phyloP scores from a whole-genome alignment of 2,888 invertebrate species.

The Sinotaia quadrata region DNA sequence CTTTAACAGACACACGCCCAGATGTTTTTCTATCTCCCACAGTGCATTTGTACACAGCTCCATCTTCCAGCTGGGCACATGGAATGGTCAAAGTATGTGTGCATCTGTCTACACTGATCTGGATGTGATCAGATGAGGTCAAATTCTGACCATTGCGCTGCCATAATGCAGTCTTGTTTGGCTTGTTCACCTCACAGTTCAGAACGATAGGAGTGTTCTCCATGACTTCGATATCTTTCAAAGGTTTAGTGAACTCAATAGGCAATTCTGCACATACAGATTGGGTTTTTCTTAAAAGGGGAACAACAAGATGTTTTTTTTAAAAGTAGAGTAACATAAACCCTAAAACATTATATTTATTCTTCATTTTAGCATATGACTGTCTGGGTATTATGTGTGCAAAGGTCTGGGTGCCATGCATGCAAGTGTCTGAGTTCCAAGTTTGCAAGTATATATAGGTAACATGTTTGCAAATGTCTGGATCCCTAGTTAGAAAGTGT shows the following conservation, averaged over 20 bases:
- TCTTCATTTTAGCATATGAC: too few species aligned
- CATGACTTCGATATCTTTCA: constrained; percentile 51
- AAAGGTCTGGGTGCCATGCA: too few species aligned
- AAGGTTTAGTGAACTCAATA: constrained; percentile 52
- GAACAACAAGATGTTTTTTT: too few species aligned
- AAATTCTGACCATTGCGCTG: constrained; percentile 58
- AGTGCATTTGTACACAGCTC: constrained; percentile 59
- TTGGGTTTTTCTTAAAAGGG: neutral
- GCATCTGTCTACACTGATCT: constrained; percentile 46
- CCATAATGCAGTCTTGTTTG: constrained; percentile 57
- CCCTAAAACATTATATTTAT: too few species aligned
- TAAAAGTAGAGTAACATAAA: too few species aligned
- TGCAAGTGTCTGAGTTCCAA: too few species aligned
- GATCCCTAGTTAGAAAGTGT: too few species aligned
- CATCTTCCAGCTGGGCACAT: constrained; percentile 58
- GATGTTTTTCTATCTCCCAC: constrained; percentile 54
- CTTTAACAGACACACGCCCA: constrained; percentile 62
- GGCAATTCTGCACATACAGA: constrained; percentile 43
- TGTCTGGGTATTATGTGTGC: too few species aligned
- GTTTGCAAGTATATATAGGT: too few species aligned
- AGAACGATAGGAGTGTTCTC: constrained; percentile 56
- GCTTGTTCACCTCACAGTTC: constrained; percentile 60
- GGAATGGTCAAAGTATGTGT: constrained; percentile 56
- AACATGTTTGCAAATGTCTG: too few species aligned
- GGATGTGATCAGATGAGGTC: constrained; percentile 39